Evolutionary conservation across 2,113 vertebrate species (phyloP), one percentile per base, ranked within the genome.

Genomic region (Grallaria varia): DNA sequence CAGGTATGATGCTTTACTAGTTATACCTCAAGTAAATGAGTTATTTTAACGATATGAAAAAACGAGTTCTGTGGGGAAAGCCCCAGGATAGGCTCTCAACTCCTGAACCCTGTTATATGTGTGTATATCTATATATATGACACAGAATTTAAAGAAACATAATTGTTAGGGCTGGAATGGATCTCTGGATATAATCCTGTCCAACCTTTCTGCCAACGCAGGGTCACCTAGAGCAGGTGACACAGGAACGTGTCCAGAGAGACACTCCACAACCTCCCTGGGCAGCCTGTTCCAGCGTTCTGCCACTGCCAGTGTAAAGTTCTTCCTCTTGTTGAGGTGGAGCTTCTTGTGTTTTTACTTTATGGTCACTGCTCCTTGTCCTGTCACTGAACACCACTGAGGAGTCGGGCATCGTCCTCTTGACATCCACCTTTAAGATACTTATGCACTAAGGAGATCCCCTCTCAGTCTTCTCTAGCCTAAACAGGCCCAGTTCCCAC

Each of bases 91-190:
- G 30, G 5, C 22, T 82, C 31, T 35, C 8, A 5, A 6, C 15
- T 53, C 24, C 24, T 2, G 2, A 50, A 53, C 18, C 3, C 31
- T 0, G 3, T 16, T 24, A 9, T 3, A 6, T 6, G 9, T 31
- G 28, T 16, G 7, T 10, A 14, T 10, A 40, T 8, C 37, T 2
- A 44, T 0, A 40, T 3, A 59, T 28, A 58, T 35, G 5, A n/a
- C 4, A 40, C 2, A 4, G 4, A 18, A 35, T 22, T 40, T 17
- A 30, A 6, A 49, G 9, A 56, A 45, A 9, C 22, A 55, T 16
- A 59, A 60, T 40, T 14, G 4, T 31, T 14, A 55, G 0, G 10
- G 10, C 4, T 27, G 16, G 20, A 12, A 22, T 6, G 19, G 20
- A 40, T 9, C 37, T 50, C 52, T 23, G 13, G 20, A 9, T 12